Evolutionary conservation across 1,140 invertebrate genomes (phyloP), one percentile per base, ranked within the genome.

Genomic region (Vanessa tameamea): DNA sequence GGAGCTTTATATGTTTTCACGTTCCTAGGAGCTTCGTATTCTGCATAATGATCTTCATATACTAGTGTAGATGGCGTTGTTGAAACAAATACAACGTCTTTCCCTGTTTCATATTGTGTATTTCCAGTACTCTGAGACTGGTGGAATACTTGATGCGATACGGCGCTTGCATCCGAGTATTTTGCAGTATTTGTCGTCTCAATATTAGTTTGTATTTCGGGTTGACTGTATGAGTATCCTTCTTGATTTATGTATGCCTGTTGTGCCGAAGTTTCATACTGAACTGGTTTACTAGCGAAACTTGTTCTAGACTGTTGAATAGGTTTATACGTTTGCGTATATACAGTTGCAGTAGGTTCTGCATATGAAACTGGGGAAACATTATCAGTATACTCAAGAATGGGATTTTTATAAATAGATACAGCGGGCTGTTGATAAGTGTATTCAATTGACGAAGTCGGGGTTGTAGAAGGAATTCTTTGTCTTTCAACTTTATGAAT

Each of bases 101-200:
- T 85, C 9, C 80, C 84, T 51, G 78, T 59, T 59, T 85, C 67
- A 55, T 82, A 80, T 64, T 81, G 76, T 53, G 59, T 26, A 16
- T 82, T 76, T 43, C 61, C 78, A 12, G 71, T 81, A 14, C 65
- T 69, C 64, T 82, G 78, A 20, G 81, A 80, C 69, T 82, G 86
- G 68, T 91, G 87, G 73, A 87, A 90, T 16, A 82, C 76, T 83
- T 93, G 91, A 65, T 90, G 87, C 51, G 92, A 93, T 37, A 93
- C 88, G 7, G 82, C 71, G 69, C 81, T 88, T 20, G 90, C 89
- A 69, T 92, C 90, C 26, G 89, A 91, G 73, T 92, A 92, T 8
- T 80, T 83, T 37, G 79, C 74, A 43, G 69, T 67, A 47, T 73
- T 85, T 7, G 79, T 76, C 53, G 78, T 68, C 68, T 87, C 85